These are phyloP conservation scores for Festucalex cinctus DNA, from an alignment of 2,113 vertebrate genomes.

Conservation along the genomic window DNA sequence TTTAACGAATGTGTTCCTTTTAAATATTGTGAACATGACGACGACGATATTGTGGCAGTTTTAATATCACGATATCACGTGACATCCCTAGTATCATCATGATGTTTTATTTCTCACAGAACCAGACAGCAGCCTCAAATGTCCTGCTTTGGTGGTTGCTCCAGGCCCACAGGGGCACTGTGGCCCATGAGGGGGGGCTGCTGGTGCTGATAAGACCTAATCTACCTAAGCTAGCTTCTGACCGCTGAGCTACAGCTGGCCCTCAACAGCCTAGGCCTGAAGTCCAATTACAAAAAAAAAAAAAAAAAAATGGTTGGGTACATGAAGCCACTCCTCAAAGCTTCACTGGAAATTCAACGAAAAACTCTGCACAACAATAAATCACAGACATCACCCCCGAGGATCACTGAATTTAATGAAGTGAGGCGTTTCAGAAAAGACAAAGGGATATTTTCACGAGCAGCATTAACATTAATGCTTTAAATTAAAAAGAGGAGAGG, in stretches of 20 bases:
- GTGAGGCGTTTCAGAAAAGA: conserved; percentile 42
- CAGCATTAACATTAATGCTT: conserved; percentile 52
- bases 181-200: conserved; percentile 40
- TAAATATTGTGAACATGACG: too few species aligned
- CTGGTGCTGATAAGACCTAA: conserved; percentile 44
- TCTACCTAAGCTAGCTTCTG: conserved; percentile 26
- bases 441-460: conserved; percentile 35
- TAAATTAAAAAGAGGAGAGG: conserved; percentile 42
- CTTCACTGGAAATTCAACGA: conserved; percentile 25
- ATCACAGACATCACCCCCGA: conserved; percentile 31
- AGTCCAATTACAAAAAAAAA: conserved; percentile 19
- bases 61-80: too few species aligned
- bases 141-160: conserved; percentile 11
- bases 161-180: conserved; percentile 21
- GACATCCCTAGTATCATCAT: background rate
- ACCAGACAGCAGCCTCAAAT: conserved; percentile 3
- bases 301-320: conserved; percentile 5
- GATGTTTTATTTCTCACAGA: background rate
- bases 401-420: conserved; percentile 51
- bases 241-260: conserved; percentile 10
- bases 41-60: too few species aligned
- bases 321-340: conserved; percentile 11
- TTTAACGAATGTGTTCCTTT: too few species aligned
- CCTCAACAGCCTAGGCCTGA: conserved; percentile 27
- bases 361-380: conserved; percentile 36